These are phyloP conservation scores for Drosophila nr. perissopoda DNA, from an alignment of 2,888 invertebrate species.

Conservation along the genomic window DNA sequence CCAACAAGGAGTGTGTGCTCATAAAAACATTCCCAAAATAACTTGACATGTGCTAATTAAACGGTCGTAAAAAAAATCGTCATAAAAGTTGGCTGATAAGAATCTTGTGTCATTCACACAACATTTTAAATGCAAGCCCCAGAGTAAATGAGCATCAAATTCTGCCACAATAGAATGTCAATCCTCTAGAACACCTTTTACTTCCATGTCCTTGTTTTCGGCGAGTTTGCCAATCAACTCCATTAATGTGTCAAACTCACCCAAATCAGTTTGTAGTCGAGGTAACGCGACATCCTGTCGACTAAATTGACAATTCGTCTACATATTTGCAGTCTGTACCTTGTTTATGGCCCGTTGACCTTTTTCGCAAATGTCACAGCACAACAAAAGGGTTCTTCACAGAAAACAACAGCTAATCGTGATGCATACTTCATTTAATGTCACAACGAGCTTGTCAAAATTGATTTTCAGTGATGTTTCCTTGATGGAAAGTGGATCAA, in stretches of 20 bases:
- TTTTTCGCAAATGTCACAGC: constrained; percentile 23
- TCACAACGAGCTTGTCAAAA: constrained; percentile 12
- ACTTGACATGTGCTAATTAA: constrained; percentile 68
- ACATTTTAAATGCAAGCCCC: constrained; percentile 31
- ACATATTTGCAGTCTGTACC: constrained; percentile 60
- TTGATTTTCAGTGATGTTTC: constrained; percentile 26
- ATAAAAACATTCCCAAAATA: constrained; percentile 39
- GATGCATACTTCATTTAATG: constrained; percentile 1
- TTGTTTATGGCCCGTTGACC: constrained; percentile 46
- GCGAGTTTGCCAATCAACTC: constrained; percentile 45
- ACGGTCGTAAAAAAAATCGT: constrained; percentile 57
- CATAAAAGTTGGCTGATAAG: constrained; percentile 49
- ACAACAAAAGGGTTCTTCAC: constrained; percentile 55
- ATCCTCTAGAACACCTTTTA: constrained; percentile 2
- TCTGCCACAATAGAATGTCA: constrained; percentile 3
- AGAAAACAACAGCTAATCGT: constrained; percentile 23
- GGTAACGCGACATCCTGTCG: constrained; percentile 53
- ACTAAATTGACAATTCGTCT: constrained; percentile 61
- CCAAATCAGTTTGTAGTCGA: constrained; percentile 51
- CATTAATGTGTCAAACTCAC: constrained; percentile 36
- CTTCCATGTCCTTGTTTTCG: constrained; percentile 14
- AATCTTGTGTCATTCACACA: constrained; percentile 29
- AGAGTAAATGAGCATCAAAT: constrained; percentile 15
- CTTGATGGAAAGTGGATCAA: constrained; percentile 9
- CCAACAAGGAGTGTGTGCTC: not conserved